Evolutionary conservation across 2,888 invertebrate genomes (phyloP).

Genomic region (Digitonthophagus gazella): DNA sequence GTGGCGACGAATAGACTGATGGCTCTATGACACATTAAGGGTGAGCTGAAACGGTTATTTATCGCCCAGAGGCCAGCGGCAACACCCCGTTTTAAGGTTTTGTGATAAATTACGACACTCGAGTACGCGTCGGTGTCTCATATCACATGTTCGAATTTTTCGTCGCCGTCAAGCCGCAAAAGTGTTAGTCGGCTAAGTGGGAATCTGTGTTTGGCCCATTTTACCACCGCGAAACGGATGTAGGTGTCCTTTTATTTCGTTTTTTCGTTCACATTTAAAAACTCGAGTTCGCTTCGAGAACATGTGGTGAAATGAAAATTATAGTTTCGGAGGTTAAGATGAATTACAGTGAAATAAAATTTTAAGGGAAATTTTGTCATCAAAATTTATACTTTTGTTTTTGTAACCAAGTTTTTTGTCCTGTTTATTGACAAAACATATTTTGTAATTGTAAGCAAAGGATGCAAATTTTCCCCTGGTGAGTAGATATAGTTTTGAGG

Average conservation of each 20-base stretch:
- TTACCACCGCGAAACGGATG: neutral
- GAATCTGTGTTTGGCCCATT: neutral
- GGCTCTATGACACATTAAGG: conserved; percentile 20
- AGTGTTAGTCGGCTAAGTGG: conserved; percentile 11
- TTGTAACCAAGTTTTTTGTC: no score
- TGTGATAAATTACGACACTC: conserved; percentile 13
- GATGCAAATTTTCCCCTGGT: neutral
- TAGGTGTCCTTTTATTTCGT: neutral
- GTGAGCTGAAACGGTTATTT: conserved; percentile 22
- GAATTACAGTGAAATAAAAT: neutral
- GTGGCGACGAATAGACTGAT: conserved; percentile 16
- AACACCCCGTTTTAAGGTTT: conserved; percentile 13
- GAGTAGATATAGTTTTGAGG: neutral
- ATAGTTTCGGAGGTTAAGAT: neutral
- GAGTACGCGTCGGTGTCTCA: conserved; percentile 12
- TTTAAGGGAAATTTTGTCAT: no score
- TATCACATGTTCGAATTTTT: conserved; percentile 14
- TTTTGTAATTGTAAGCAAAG: neutral
- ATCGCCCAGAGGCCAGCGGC: conserved; percentile 11
- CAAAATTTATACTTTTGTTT: no score
- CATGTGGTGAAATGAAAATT: neutral
- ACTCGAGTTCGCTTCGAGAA: neutral
- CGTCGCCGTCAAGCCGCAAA: conserved; percentile 5
- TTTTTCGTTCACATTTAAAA: neutral
- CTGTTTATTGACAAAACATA: neutral